A percentile compares a stretch with the other conserved stretches of the same genome.
These are phyloP conservation scores for Hirtodrosophila alboralis DNA, from an alignment of 2,888 invertebrate genomes.

Conservation along the genomic window DNA sequence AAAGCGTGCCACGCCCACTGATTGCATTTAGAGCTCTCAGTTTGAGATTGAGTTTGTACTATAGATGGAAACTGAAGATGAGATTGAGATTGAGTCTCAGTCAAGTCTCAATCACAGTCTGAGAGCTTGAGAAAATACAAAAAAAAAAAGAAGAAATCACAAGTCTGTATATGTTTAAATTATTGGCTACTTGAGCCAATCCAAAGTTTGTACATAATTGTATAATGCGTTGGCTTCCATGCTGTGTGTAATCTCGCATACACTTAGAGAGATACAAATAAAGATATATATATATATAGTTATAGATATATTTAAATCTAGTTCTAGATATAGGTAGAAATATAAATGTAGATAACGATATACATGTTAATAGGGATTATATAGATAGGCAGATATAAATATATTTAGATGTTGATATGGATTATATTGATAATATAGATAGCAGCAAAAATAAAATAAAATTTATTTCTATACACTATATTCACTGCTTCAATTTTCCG, in stretches of 20 bases:
- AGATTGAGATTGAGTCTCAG: neutral
- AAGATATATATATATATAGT: neutral
- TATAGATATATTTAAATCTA: neutral
- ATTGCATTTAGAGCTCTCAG: constrained; percentile 14
- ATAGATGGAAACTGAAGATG: constrained; percentile 14
- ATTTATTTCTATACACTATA: no score
- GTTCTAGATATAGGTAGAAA: neutral
- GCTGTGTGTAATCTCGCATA: constrained; percentile 4
- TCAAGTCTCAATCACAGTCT: constrained; percentile 2
- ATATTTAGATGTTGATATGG: neutral
- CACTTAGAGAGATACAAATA: constrained; percentile 8
- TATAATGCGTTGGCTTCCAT: constrained; percentile 31
- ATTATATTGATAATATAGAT: no score
- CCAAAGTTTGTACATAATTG: constrained; percentile 26
- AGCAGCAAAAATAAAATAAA: neutral
- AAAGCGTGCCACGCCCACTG: constrained; percentile 26
- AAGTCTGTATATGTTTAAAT: constrained; percentile 23
- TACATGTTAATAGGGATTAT: neutral
- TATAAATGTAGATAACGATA: neutral
- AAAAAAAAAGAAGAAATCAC: constrained; percentile 5
- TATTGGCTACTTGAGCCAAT: constrained; percentile 56
- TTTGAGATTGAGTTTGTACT: constrained; percentile 44
- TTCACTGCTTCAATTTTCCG: constrained; percentile 1
- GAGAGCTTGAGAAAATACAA: constrained; percentile 21
- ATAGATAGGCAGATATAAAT: neutral